phyloP scores from a whole-genome alignment of 1,140 invertebrate genomes.

The Lucilia sericata region DNA sequence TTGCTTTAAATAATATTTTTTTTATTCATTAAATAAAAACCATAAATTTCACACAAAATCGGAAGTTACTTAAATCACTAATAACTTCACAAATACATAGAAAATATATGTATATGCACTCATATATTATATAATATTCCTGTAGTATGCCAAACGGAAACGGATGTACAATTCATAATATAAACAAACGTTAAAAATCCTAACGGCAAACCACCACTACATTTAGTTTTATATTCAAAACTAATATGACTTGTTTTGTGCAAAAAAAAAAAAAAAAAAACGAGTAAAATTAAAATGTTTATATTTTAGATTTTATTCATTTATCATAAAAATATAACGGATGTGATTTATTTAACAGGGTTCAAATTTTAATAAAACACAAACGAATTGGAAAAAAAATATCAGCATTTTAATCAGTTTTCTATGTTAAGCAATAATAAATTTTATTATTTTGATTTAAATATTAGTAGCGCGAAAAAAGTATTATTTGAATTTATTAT shows the following conservation, averaged over 20 bases:
- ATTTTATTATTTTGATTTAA: slow-evolving; percentile 43
- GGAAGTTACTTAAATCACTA: slow-evolving; percentile 44
- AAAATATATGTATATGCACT: not conserved
- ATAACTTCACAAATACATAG: slow-evolving; percentile 30
- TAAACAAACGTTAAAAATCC: slow-evolving; percentile 32
- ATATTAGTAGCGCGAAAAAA: slow-evolving; percentile 28
- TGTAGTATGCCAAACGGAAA: not conserved
- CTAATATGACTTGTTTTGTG: not conserved
- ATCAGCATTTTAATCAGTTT: slow-evolving; percentile 38
- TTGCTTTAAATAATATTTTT: not conserved
- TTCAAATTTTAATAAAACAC: not conserved
- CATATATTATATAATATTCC: not conserved
- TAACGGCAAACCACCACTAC: not conserved
- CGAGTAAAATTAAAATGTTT: not conserved
- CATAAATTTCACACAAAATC: slow-evolving; percentile 39
- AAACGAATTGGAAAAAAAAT: slow-evolving; percentile 18
- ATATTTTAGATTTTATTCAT: slow-evolving; percentile 42
- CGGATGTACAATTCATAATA: slow-evolving; percentile 39
- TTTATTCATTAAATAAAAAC: not conserved
- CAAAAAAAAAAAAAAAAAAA: slow-evolving; percentile 1
- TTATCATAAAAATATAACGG: slow-evolving; percentile 42
- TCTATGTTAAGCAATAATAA: slow-evolving; percentile 38
- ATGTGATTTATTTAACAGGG: slow-evolving; percentile 38
- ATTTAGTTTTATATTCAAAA: not conserved
- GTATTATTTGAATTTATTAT: slow-evolving; percentile 34